These are phyloP conservation scores for Dugesia japonica DNA, from an alignment of 2,888 invertebrate genomes.

Conservation along the genomic window DNA sequence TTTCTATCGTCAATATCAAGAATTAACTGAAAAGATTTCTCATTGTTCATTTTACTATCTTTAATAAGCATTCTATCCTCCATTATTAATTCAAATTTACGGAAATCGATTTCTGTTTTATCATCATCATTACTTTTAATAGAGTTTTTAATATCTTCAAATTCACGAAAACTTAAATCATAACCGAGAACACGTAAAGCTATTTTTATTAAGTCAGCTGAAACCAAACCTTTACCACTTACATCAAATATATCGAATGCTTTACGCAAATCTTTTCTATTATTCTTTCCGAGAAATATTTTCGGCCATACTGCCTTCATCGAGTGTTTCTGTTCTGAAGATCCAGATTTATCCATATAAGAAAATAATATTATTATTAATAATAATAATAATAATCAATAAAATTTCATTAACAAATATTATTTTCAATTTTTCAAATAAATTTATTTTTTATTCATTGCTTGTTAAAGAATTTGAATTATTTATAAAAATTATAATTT, in stretches of 20 bases:
- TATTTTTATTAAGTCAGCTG: not conserved
- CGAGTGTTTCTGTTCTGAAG: not conserved
- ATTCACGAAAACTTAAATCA: not conserved
- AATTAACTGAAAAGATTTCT: not conserved
- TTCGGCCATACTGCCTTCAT: not conserved
- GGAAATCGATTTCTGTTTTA: not conserved
- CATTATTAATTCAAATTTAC: not conserved
- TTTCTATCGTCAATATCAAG: not conserved
- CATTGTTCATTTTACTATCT: not conserved
- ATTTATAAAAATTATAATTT: too few relatives aligned
- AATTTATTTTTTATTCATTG: too few relatives aligned
- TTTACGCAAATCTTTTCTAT: conserved; percentile 7
- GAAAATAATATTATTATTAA: too few relatives aligned
- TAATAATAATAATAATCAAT: too few relatives aligned
- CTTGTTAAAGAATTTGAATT: too few relatives aligned
- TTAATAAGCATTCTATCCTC: not conserved
- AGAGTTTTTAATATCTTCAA: not conserved
- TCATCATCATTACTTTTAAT: not conserved
- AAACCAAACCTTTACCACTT: not conserved
- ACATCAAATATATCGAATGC: not conserved
- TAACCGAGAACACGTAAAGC: not conserved
- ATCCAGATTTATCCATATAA: not conserved
- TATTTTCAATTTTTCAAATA: too few relatives aligned
- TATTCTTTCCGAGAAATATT: not conserved
- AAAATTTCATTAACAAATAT: too few relatives aligned